Percentiles rank a stretch among this genome's conserved stretches.
Evolutionary conservation across 2,888 invertebrate species (phyloP).

Genomic region (Ophioninae sp.): DNA sequence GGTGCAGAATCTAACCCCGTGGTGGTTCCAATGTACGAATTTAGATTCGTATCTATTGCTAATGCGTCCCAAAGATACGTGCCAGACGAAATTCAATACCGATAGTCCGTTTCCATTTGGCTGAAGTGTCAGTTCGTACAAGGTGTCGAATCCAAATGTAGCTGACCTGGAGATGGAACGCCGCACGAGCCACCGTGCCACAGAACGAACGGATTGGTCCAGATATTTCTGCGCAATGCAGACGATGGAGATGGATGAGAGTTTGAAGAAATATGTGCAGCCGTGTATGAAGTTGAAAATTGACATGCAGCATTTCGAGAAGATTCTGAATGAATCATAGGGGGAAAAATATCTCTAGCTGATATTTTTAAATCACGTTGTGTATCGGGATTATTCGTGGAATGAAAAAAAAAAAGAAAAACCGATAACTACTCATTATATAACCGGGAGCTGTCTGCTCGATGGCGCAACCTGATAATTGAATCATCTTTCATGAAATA

Average conservation of each 20-base stretch:
- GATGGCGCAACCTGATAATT: neutral
- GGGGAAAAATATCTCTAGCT: slow-evolving; percentile 22
- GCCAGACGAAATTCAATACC: neutral
- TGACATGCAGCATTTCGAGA: slow-evolving; percentile 7
- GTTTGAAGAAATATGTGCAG: slow-evolving; percentile 17
- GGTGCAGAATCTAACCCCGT: slow-evolving; percentile 52
- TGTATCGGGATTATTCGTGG: slow-evolving; percentile 6
- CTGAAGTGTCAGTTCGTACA: neutral
- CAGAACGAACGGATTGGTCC: neutral
- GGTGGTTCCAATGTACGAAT: slow-evolving; percentile 51
- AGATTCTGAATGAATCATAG: slow-evolving; percentile 29
- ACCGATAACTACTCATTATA: neutral
- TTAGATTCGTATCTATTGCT: slow-evolving; percentile 54
- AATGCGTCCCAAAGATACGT: slow-evolving; percentile 25
- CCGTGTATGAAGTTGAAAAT: slow-evolving; percentile 44
- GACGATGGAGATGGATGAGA: slow-evolving; percentile 5
- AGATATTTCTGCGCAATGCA: neutral
- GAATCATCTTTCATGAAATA: neutral
- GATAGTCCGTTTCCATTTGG: neutral
- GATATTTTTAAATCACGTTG: slow-evolving; percentile 22
- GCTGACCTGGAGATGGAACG: neutral
- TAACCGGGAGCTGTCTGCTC: neutral
- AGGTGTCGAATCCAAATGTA: neutral
- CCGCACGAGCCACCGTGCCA: slow-evolving; percentile 14
- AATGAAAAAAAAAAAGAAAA: slow-evolving; percentile 2